Evolutionary conservation across 2,113 vertebrate genomes (phyloP).

Genomic region (Hylia prasina): DNA sequence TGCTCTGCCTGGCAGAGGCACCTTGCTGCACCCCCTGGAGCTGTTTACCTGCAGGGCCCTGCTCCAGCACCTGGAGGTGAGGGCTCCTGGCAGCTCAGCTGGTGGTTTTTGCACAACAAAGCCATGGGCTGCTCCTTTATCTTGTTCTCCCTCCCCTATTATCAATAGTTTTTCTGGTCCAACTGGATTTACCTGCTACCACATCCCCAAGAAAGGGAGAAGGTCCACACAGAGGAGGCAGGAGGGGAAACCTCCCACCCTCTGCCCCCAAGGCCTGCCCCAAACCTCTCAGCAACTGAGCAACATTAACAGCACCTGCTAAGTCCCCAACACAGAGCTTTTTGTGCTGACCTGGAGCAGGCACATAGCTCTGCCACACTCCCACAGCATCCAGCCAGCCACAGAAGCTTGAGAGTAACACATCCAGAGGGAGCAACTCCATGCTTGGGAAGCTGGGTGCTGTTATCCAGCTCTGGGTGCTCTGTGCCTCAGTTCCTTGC

Average conservation of each 20-base stretch:
- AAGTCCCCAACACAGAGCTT: neutral
- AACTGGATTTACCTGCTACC: constrained; percentile 39
- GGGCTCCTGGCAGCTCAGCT: neutral
- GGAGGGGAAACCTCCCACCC: neutral
- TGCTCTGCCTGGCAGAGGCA: neutral
- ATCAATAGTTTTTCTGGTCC: constrained; percentile 46
- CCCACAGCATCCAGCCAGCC: neutral
- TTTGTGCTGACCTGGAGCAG: neutral
- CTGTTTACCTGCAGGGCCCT: neutral
- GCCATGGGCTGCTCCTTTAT: neutral
- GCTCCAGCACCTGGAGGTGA: neutral
- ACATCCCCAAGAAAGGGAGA: neutral
- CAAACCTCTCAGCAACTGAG: neutral
- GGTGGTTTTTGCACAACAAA: neutral
- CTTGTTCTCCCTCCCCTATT: neutral
- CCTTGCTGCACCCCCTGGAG: neutral
- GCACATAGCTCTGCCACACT: neutral
- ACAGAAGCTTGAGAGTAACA: accelerated
- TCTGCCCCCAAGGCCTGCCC: neutral
- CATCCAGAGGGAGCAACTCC: neutral
- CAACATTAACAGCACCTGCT: neutral
- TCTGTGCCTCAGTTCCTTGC: neutral
- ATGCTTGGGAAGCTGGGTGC: neutral
- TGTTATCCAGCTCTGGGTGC: neutral
- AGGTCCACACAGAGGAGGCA: neutral